Evolutionary conservation across 2,888 invertebrate species (phyloP).

Genomic region (Ectemnius cavifrons): DNA sequence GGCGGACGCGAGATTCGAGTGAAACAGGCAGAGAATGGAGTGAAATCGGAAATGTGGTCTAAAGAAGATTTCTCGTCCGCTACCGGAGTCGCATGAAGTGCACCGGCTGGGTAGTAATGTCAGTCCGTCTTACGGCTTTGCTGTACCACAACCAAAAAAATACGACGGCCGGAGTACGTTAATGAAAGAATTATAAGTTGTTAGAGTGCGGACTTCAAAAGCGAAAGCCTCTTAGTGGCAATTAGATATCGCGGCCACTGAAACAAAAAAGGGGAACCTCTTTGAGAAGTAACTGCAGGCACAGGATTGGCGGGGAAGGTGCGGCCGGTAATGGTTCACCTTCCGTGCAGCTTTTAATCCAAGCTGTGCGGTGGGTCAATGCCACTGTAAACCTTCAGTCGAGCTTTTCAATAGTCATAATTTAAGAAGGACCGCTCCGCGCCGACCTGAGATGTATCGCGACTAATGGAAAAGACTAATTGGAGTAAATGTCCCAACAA

Average conservation of each 20-base stretch:
- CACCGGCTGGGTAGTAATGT: not conserved
- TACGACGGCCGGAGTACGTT: constrained; percentile 53
- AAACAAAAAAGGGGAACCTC: constrained; percentile 39
- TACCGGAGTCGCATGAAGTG: not conserved
- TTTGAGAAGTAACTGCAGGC: constrained; percentile 1
- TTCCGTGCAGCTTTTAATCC: constrained; percentile 60
- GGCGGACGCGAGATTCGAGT: not conserved
- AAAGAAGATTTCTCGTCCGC: constrained; percentile 41
- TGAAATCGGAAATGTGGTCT: constrained; percentile 27
- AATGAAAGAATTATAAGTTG: constrained; percentile 65
- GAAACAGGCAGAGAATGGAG: not conserved
- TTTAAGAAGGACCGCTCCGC: constrained; percentile 51
- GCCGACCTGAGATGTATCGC: constrained; percentile 51
- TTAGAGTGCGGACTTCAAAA: constrained; percentile 63
- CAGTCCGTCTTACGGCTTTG: constrained; percentile 40
- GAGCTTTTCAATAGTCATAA: constrained; percentile 57
- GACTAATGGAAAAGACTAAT: constrained; percentile 49
- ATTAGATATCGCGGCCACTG: constrained; percentile 56
- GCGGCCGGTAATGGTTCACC: constrained; percentile 26
- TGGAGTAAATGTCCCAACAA: constrained; percentile 49
- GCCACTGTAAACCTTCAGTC: constrained; percentile 57
- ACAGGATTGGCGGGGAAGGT: not conserved
- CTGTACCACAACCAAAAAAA: constrained; percentile 51
- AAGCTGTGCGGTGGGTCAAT: constrained; percentile 57
- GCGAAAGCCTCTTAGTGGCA: constrained; percentile 63